phyloP scores from a whole-genome alignment of 2,888 invertebrate genomes.

The Metallyticus violacea region DNA sequence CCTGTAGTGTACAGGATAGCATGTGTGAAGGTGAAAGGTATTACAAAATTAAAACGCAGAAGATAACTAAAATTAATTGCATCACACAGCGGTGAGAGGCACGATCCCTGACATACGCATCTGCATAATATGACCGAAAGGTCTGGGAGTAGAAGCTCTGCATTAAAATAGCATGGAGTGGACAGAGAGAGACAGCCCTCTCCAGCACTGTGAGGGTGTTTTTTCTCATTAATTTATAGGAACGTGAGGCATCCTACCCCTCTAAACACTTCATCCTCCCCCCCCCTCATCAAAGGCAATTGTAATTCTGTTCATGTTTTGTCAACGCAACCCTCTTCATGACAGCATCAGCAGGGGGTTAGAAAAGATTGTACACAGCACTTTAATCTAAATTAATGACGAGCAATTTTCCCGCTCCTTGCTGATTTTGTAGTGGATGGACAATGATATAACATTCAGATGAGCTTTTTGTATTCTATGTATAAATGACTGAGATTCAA shows the following conservation, averaged over 20 bases:
- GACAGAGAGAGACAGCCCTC: neutral
- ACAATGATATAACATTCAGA: neutral
- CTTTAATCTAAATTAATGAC: neutral
- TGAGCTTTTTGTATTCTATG: neutral
- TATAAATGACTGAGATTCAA: neutral
- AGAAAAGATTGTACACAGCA: neutral
- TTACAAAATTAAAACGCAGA: neutral
- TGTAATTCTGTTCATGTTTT: neutral
- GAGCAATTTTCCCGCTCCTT: neutral
- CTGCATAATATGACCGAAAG: neutral
- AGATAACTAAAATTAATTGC: neutral
- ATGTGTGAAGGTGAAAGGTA: neutral
- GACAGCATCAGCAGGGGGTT: neutral
- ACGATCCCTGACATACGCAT: too few species aligned
- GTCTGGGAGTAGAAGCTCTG: neutral
- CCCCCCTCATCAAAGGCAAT: neutral
- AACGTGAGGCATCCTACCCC: neutral
- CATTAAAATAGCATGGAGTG: too few species aligned
- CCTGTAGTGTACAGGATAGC: neutral
- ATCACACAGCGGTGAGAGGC: neutral
- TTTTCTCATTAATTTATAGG: neutral
- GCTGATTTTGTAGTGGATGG: neutral
- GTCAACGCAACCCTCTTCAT: neutral
- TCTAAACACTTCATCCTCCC: too few species aligned
- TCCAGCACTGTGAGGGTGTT: neutral